Percentiles rank a stretch among this genome's conserved stretches.
Evolutionary conservation across 2,113 vertebrate species (phyloP).

Genomic region (Mixornis gularis): DNA sequence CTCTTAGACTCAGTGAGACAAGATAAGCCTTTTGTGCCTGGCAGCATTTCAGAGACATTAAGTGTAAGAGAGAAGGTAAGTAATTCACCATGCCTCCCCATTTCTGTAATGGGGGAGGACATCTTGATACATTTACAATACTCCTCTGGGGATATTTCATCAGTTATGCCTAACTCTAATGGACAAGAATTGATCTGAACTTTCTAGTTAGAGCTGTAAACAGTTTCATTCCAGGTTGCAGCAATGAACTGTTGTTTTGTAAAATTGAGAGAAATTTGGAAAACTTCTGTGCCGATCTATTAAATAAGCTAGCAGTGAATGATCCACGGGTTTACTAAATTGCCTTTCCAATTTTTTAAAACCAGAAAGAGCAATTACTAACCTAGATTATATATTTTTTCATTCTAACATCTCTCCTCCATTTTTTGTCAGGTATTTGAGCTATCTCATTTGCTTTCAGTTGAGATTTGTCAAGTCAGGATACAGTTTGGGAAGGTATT

Average conservation of each 20-base stretch:
- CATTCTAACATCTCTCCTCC: slow-evolving; percentile 3
- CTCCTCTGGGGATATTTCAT: slow-evolving; percentile 82
- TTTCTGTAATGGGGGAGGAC: slow-evolving; percentile 81
- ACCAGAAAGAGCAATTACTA: slow-evolving; percentile 57
- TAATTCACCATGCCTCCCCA: slow-evolving; percentile 75
- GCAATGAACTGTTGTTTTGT: slow-evolving; percentile 72
- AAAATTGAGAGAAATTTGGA: slow-evolving; percentile 74
- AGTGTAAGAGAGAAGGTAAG: slow-evolving; percentile 81
- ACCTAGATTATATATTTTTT: slow-evolving; percentile 31
- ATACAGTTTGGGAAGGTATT: not conserved
- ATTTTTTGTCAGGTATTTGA: slow-evolving; percentile 40
- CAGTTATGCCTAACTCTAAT: slow-evolving; percentile 85
- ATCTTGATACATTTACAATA: slow-evolving; percentile 79
- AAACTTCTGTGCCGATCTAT: slow-evolving; percentile 66
- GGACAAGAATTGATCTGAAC: slow-evolving; percentile 86
- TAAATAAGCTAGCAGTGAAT: slow-evolving; percentile 46
- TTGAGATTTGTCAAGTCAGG: slow-evolving; percentile 11
- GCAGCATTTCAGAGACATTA: slow-evolving; percentile 76
- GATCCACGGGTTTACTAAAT: slow-evolving; percentile 44
- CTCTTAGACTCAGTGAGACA: slow-evolving; percentile 63
- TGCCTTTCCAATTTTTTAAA: slow-evolving; percentile 56
- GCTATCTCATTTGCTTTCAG: slow-evolving; percentile 29
- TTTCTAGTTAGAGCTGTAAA: slow-evolving; percentile 82
- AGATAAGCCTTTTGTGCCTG: slow-evolving; percentile 72
- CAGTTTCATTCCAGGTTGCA: slow-evolving; percentile 71